These are phyloP conservation scores for Ferrisia virgata DNA, from an alignment of 2,888 invertebrate species.

Conservation along the genomic window DNA sequence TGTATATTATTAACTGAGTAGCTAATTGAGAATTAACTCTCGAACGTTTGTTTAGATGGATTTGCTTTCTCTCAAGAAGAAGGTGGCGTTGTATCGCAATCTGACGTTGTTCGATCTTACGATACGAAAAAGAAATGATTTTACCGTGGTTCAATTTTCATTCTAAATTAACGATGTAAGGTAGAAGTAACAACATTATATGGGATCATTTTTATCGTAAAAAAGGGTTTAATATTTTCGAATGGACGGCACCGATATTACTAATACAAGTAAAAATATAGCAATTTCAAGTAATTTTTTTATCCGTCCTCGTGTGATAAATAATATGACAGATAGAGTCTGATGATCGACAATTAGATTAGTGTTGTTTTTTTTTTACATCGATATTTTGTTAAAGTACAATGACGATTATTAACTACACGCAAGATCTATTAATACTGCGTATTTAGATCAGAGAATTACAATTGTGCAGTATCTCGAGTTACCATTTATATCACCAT, in stretches of 20 bases:
- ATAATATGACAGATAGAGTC: background rate
- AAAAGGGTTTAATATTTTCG: background rate
- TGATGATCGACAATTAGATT: background rate
- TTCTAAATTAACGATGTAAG: no score
- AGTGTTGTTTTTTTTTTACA: background rate
- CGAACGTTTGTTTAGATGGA: conserved; percentile 68
- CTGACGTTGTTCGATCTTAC: conserved; percentile 93
- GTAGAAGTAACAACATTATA: no score
- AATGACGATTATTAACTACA: conserved; percentile 6
- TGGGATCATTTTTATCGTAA: no score
- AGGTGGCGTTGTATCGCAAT: conserved; percentile 90
- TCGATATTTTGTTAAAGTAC: background rate
- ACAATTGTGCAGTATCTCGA: background rate
- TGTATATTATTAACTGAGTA: no score
- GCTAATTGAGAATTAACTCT: background rate
- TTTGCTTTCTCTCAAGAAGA: conserved; percentile 99
- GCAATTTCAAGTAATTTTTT: background rate
- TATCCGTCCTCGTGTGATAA: conserved; percentile 28
- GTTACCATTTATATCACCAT: background rate
- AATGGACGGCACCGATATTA: background rate
- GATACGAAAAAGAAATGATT: conserved; percentile 67
- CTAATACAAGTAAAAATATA: background rate
- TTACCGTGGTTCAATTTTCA: background rate
- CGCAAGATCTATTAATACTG: background rate
- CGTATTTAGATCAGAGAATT: background rate